Base-by-base conservation (phyloP, 2,113 vertebrate genomes). In the Piprites chloris region DNA sequence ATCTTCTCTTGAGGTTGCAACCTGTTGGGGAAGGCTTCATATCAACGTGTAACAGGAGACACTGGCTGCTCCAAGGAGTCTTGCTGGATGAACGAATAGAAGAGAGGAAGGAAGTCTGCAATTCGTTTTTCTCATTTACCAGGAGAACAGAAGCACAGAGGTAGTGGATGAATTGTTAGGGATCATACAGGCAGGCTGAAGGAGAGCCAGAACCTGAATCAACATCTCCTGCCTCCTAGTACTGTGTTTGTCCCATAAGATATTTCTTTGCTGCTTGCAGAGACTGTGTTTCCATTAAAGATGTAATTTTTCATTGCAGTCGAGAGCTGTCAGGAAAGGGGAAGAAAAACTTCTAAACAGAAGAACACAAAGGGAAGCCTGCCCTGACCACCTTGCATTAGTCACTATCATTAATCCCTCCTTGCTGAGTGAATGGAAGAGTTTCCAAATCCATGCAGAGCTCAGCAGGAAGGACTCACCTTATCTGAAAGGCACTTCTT, bases 111-210 rank as follows among this genome's bases (percentile, higher is more conserved):
- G 82, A 96, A 96, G 72, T 77, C 85, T 81, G 71, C 63, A 88
- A 93, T 96, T 94, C 87, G 86, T 90, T 95, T 96, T 93, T 93
- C 90, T 93, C 90, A 85, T 96, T 94, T 88, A 55, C 62, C 37
- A 28, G 55, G n/a, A 95, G 87, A 96, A 93, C 87, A 91, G 78
- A 87, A 96, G 87, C 75, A 53, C 85, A 83, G 90, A 86, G 59
- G 78, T 89, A 89, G 55, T 75, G 66, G 67, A 80, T 85, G 47
- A 37, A 59, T 92, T 56, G 50, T 44, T 68, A 47, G 47, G 46
- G 50, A 82, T 73, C 55, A 2, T 49, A 65, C 44, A 52, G 42
- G 15, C 77, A 49, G 46, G 18, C 61, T 87, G 84, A 20, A 82
- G 67, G 42, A 91, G 47, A 88, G 63, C 39, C 87, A 93, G 93